A percentile compares a stretch with the other conserved stretches of the same genome.
These are phyloP conservation scores for Philaethria dido DNA, from an alignment of 2,888 invertebrate species.

Conservation along the genomic window DNA sequence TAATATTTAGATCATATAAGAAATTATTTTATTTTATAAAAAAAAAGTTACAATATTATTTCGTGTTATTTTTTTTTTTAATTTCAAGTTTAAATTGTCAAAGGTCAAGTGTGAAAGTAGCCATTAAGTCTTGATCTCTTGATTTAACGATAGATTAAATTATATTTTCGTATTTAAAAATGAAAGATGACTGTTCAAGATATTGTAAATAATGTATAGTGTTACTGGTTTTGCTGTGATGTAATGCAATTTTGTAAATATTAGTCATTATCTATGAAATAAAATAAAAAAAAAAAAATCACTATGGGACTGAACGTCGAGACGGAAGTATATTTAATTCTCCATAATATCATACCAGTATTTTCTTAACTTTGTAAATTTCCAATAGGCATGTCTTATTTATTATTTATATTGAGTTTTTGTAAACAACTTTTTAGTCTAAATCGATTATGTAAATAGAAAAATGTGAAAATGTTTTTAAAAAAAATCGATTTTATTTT, in stretches of 20 bases:
- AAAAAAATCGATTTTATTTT: conserved; percentile 5
- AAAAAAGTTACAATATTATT: background rate
- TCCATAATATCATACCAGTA: conserved; percentile 22
- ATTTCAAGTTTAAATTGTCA: background rate
- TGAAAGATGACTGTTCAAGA: conserved; percentile 62
- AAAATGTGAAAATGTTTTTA: background rate
- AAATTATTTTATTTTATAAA: background rate
- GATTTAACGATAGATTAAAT: conserved; percentile 70
- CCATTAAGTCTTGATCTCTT: conserved; percentile 69
- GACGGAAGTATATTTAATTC: conserved; percentile 25
- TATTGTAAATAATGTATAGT: conserved; percentile 74
- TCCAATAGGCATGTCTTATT: conserved; percentile 5
- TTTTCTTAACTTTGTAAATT: conserved; percentile 14
- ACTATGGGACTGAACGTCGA: conserved; percentile 24
- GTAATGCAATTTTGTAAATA: conserved; percentile 37
- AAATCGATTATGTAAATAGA: conserved; percentile 20
- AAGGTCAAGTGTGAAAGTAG: conserved; percentile 35
- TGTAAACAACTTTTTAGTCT: background rate
- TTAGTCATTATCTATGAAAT: conserved; percentile 32
- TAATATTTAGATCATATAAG: background rate
- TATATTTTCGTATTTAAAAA: conserved; percentile 76
- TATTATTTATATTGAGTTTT: conserved; percentile 9
- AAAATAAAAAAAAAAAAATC: conserved; percentile 19
- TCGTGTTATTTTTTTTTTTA: background rate
- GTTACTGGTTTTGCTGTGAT: conserved; percentile 69